Evolutionary conservation across 2,888 invertebrate genomes (phyloP), one percentile per base, ranked within the genome.

Genomic region (Drosophila eohydei): DNA sequence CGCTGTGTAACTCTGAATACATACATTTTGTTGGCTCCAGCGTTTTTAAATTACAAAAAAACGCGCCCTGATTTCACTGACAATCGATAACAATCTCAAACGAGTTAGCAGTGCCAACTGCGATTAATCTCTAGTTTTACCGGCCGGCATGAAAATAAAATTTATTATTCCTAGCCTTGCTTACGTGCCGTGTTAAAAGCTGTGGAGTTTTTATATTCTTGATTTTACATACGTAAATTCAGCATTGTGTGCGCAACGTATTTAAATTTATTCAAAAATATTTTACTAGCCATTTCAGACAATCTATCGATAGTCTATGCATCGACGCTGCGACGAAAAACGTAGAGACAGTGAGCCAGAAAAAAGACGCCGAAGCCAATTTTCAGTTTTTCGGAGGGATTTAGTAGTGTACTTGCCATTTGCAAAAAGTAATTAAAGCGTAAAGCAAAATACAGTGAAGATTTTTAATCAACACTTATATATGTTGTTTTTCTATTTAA

Each of bases 291-390:
- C 4, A 8, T 21, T 36, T 57, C 30, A 11, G 14, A 12, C 7
- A 7, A n/a, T 44, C 28, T 71, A 77, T 75, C 77, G 74, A 75
- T 75, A 62, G 50, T 12, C 30, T 21, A 40, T 41, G 14, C 30
- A 9, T 16, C 66, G 62, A 54, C 73, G 52, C 63, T 38, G 36
- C 43, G n/a, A 51, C 58, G 64, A 74, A 69, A 69, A 38, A 46
- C 43, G 58, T 34, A 50, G 44, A 65, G 48, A 68, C 14, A 69
- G 64, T 30, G 51, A 58, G 38, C 55, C 55, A 76, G 64, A 50
- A 54, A 63, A 77, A 69, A 59, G 74, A 77, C 74, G 76, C 76
- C 74, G 61, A 65, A 66, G 48, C 58, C 32, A 48, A 73, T 74
- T 78, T 63, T 74, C 59, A 65, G 78, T 70, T 78, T 78, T 74